Evolutionary conservation across 2,888 invertebrate genomes (phyloP), one percentile per base, ranked within the genome.

Genomic region (Sinelater perroti): DNA sequence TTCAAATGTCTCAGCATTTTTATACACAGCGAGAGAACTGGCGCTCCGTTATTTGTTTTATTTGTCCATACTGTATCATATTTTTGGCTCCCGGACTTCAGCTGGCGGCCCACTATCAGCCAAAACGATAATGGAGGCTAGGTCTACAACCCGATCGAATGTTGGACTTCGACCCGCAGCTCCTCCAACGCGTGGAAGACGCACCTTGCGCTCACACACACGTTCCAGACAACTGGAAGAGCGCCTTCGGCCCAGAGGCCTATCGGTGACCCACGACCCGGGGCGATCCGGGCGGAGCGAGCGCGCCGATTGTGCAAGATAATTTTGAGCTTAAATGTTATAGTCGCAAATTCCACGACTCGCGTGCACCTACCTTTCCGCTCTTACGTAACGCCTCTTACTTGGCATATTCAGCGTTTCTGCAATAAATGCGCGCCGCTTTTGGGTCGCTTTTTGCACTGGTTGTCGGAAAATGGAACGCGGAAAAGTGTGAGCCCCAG

Each of bases 241-340:
- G 31, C 52, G 35, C 44, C 52, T 50, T 14, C 26, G 16, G 11
- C 10, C 11, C 10, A 24, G 36, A 52, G 52, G 52, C 33, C 35
- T 44, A 21, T 40, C 13, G 31, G 28, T 52, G 56, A 60, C 60
- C 60, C 56, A 56, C 40, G 60, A 56, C 60, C 56, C 30, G 55
- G 28, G 60, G 60, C 60, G 35, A 55, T 56, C 51, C 47, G 51
- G 55, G 60, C 49, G 59, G 31, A 47, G 49, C 35, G 45, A 50
- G 55, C 55, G 38, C 33, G 18, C 57, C 36, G 30, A 57, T 61
- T 57, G 52, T 55, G 61, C 46, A 61, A 61, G 49, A 44, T 60
- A 61, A 61, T 57, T 53, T 42, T 33, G 35, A 38, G 16, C 56
- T 53, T 61, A 61, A 61, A 61, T 54, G 61, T 58, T 61, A 51